Conservation (phyloP, 2,113 vertebrate genomes). For the Bubalus kerabau region DNA sequence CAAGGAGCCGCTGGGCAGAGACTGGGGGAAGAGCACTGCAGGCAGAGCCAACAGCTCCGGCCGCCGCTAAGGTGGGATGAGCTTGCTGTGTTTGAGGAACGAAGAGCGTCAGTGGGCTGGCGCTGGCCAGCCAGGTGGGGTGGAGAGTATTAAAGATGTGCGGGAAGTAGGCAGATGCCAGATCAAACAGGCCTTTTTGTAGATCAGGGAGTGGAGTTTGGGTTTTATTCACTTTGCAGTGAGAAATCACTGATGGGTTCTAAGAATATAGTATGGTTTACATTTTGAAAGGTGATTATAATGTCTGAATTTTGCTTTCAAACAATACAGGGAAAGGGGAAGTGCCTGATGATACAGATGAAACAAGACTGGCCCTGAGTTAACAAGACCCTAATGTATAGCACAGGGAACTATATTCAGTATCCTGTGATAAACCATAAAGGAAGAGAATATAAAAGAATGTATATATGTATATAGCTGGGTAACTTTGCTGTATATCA, state of each 20-base stretch:
- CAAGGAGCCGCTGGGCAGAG: not conserved
- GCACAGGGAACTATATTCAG: not conserved
- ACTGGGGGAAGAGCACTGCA: not conserved
- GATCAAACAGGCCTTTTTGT: not conserved
- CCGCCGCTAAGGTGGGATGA: not conserved
- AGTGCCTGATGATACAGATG: not conserved
- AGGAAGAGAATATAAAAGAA: not conserved
- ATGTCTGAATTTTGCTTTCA: not conserved
- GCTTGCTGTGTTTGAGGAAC: not conserved
- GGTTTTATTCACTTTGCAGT: not conserved
- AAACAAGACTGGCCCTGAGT: not conserved
- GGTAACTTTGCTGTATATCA: not conserved
- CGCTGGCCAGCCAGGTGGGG: not conserved
- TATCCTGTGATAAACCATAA: not conserved
- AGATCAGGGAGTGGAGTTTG: not conserved
- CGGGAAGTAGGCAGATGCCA: too few species aligned
- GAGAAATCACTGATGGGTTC: not conserved
- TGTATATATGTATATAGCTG: not conserved
- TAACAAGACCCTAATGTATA: not conserved
- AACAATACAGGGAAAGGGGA: not conserved
- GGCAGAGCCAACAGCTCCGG: not conserved
- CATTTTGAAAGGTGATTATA: not conserved
- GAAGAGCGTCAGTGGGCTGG: not conserved
- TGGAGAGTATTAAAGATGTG: not conserved
- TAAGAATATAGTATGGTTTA: not conserved